phyloP scores from a whole-genome alignment of 2,888 invertebrate genomes.

The Pterostichus niger region DNA sequence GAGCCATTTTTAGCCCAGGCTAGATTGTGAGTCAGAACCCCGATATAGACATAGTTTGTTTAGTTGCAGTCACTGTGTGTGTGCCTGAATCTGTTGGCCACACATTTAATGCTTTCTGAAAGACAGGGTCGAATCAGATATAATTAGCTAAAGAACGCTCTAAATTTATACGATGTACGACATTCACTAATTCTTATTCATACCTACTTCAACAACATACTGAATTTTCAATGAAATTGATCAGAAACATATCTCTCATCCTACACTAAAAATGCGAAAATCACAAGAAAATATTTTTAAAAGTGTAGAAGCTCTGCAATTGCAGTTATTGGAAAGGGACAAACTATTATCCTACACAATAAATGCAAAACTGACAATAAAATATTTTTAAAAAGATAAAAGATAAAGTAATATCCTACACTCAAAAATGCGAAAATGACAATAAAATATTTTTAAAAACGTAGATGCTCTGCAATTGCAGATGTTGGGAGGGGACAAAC shows the following conservation, averaged over 20 bases:
- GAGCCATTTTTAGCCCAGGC: constrained; percentile 66
- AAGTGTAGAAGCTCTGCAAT: no score
- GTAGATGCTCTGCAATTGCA: no score
- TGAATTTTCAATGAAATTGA: constrained; percentile 5
- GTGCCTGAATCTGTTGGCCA: constrained; percentile 65
- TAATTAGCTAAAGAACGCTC: constrained; percentile 54
- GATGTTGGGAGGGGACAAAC: no score
- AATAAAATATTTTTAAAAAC: no score
- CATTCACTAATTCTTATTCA: constrained; percentile 29
- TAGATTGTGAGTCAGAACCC: constrained; percentile 66
- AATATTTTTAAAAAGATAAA: no score
- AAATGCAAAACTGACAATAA: no score
- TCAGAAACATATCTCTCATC: no score
- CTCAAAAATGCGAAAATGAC: no score
- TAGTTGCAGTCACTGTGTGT: constrained; percentile 64
- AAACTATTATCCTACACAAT: no score
- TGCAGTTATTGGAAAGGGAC: no score
- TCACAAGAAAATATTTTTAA: no score
- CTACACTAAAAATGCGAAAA: background rate
- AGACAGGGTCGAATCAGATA: constrained; percentile 56
- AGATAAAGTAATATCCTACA: no score
- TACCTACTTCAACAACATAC: background rate
- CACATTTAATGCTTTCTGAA: constrained; percentile 64
- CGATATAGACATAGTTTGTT: constrained; percentile 67
- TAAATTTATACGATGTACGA: constrained; percentile 35